A percentile compares a stretch with the other conserved stretches of the same genome.
Evolutionary conservation across 2,113 vertebrate species (phyloP).

Genomic region (Oceanites oceanicus): DNA sequence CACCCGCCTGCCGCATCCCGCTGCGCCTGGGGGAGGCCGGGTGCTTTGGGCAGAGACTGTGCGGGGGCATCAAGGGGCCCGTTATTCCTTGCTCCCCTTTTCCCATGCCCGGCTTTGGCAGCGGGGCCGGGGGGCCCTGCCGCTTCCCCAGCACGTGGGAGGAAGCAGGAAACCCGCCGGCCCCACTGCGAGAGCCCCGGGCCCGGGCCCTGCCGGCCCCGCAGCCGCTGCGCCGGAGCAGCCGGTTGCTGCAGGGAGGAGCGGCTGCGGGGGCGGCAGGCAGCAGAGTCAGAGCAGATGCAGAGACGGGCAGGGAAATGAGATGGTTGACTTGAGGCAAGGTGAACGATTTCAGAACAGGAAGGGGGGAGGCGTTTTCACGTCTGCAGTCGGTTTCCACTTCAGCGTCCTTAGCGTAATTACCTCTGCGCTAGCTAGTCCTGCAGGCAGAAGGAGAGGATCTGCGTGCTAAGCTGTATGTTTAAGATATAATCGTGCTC

Average conservation of each 20-base stretch:
- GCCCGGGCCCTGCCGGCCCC: not conserved
- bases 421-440: not conserved
- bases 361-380: constrained; percentile 1
- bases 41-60: not conserved
- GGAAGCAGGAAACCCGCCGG: not conserved
- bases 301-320: constrained; percentile 40
- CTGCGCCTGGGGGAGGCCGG: not conserved
- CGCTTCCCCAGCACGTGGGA: not conserved
- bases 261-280: not conserved
- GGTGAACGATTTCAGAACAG: constrained; percentile 56
- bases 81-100: not conserved
- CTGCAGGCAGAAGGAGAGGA: constrained; percentile 1
- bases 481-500: not conserved
- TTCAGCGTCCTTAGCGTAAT: constrained; percentile 23
- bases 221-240: not conserved
- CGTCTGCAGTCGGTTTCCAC: constrained; percentile 37
- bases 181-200: not conserved
- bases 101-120: not conserved
- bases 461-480: not conserved
- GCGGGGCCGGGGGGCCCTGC: not conserved
- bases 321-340: constrained; percentile 55
- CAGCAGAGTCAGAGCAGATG: constrained; percentile 12
- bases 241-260: constrained; percentile 44
- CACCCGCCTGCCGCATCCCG: not conserved
- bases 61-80: not conserved